Percentiles rank a stretch among this genome's conserved stretches.
Evolutionary conservation across 64 coral and sea anemone species (phyloP).

Genomic region (Actinia equina): DNA sequence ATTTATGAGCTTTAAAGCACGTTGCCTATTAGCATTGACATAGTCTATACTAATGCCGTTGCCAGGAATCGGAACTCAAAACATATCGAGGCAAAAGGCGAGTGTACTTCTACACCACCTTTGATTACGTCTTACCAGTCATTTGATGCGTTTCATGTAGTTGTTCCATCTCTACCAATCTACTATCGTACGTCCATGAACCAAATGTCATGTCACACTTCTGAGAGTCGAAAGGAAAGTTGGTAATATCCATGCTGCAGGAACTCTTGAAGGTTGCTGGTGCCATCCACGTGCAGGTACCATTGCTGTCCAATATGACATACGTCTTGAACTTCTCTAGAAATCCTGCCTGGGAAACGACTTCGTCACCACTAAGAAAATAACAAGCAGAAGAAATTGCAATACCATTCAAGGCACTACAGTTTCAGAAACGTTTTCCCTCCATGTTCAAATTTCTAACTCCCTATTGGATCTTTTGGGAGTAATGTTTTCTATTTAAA

Average conservation of each 20-base stretch:
- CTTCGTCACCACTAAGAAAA: constrained; percentile 41
- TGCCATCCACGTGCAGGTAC: constrained; percentile 38
- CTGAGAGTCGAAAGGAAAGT: constrained; percentile 66
- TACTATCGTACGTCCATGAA: constrained; percentile 54
- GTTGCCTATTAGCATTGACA: too few relatives aligned
- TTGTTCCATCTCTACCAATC: constrained; percentile 29
- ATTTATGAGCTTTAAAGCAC: too few relatives aligned
- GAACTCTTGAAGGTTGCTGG: constrained; percentile 61
- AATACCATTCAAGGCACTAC: too few relatives aligned
- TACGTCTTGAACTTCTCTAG: constrained; percentile 70
- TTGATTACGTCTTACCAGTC: neutral
- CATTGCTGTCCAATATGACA: constrained; percentile 43
- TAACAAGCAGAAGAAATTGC: neutral
- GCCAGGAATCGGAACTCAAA: too few relatives aligned
- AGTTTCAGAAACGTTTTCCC: too few relatives aligned
- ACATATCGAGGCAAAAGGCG: too few relatives aligned
- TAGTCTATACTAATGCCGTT: too few relatives aligned
- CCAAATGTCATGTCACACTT: constrained; percentile 56
- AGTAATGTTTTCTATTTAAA: too few relatives aligned
- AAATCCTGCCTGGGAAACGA: constrained; percentile 42
- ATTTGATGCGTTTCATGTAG: neutral
- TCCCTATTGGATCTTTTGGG: too few relatives aligned
- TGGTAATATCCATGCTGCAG: constrained; percentile 27
- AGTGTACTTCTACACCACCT: too few relatives aligned
- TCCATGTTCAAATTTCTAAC: too few relatives aligned